Percentiles rank a stretch among this genome's conserved stretches.
Conservation (phyloP, 1,140 invertebrate species). For the Bombyx mandarina region DNA sequence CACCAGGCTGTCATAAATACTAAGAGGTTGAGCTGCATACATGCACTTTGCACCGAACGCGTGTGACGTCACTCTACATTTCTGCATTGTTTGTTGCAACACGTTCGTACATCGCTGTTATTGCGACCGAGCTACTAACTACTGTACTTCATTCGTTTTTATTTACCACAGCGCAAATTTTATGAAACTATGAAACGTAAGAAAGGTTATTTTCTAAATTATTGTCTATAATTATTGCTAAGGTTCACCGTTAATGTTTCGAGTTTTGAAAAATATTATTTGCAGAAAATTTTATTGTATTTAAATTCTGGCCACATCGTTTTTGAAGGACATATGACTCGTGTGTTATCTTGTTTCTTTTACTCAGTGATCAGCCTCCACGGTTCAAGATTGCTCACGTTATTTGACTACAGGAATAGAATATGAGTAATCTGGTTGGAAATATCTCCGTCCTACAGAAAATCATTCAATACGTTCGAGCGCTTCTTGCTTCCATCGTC, state of each 20-base stretch:
- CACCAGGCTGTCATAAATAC: conserved; percentile 55
- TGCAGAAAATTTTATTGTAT: too few relatives aligned
- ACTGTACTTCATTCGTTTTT: too few relatives aligned
- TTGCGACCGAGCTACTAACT: too few relatives aligned
- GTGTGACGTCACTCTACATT: conserved; percentile 49
- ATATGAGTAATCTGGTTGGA: conserved; percentile 40
- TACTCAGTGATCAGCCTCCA: conserved; percentile 2
- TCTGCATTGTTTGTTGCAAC: conserved; percentile 56
- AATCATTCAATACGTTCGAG: conserved; percentile 1
- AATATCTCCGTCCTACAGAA: conserved; percentile 33
- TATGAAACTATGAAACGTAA: too few relatives aligned
- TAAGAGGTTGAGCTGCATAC: conserved; percentile 57
- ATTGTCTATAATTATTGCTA: too few relatives aligned
- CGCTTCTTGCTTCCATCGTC: conserved; percentile 14
- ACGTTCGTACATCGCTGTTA: conserved; percentile 4
- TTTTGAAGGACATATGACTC: too few relatives aligned
- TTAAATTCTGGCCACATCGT: too few relatives aligned
- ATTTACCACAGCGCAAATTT: too few relatives aligned
- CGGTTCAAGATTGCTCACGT: conserved; percentile 45
- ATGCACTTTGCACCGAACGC: conserved; percentile 68
- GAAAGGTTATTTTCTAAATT: too few relatives aligned
- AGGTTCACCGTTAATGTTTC: too few relatives aligned
- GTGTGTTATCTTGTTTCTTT: too few relatives aligned
- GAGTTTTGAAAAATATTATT: too few relatives aligned
- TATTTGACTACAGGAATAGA: conserved; percentile 37